These are phyloP conservation scores for Erynnis tages DNA, from an alignment of 2,888 invertebrate species.

Conservation along the genomic window DNA sequence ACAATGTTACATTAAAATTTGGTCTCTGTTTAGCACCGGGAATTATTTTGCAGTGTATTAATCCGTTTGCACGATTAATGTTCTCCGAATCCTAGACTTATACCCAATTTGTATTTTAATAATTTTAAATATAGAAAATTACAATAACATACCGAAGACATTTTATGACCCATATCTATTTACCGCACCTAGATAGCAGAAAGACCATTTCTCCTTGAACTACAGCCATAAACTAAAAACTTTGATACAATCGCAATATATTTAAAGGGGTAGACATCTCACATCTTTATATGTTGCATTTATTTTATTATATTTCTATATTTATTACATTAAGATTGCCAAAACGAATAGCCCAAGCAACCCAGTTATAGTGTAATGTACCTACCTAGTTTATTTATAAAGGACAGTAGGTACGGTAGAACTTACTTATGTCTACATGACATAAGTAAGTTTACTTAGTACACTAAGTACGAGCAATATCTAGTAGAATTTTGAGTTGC, in stretches of 20 bases:
- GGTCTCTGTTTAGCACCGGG: not conserved
- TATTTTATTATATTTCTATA: constrained; percentile 25
- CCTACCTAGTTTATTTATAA: not conserved
- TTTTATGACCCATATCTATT: not conserved
- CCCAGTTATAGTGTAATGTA: constrained; percentile 1
- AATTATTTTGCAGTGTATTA: constrained; percentile 3
- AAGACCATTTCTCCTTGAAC: constrained; percentile 4
- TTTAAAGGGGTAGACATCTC: constrained; percentile 17
- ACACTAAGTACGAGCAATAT: too few species aligned
- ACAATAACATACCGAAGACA: too few species aligned
- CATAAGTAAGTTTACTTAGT: too few species aligned
- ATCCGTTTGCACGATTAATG: constrained; percentile 1
- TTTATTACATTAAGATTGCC: constrained; percentile 24
- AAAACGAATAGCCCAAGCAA: constrained; percentile 14
- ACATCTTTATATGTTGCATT: constrained; percentile 26
- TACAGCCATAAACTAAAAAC: constrained; percentile 20
- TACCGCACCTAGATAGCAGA: not conserved
- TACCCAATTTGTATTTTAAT: too few species aligned
- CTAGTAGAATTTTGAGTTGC: too few species aligned
- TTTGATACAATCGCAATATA: constrained; percentile 25
- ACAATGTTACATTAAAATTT: too few species aligned
- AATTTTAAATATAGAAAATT: too few species aligned
- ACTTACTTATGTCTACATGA: too few species aligned
- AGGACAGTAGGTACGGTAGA: not conserved
- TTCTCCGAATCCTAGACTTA: not conserved